phyloP scores from a whole-genome alignment of 2,113 vertebrate genomes.

The Pica pica region DNA sequence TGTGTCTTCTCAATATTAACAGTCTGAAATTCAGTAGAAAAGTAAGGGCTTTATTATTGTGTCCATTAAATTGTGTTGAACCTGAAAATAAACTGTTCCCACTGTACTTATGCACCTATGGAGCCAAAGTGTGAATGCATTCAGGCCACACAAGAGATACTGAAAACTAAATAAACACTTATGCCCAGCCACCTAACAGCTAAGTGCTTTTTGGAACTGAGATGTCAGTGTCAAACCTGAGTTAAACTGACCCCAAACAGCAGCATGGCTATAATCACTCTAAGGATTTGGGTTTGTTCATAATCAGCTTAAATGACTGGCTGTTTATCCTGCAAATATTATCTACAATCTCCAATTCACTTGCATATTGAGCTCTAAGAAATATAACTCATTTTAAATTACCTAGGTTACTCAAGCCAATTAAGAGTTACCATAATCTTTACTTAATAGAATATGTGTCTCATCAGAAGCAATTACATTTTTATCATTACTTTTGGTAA shows the following conservation, averaged over 20 bases:
- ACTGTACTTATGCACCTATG: neutral
- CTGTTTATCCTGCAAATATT: neutral
- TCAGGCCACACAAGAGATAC: neutral
- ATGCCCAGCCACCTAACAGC: neutral
- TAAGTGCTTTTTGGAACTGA: neutral
- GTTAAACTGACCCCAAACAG: neutral
- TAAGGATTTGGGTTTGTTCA: neutral
- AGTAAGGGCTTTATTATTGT: neutral
- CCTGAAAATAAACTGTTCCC: neutral
- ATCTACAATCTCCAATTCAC: neutral
- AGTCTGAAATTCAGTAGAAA: neutral
- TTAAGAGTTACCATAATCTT: neutral
- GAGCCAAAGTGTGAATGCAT: neutral
- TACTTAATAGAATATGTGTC: conserved; percentile 13
- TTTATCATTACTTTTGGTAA: conserved; percentile 49
- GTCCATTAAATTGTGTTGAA: neutral
- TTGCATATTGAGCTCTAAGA: neutral
- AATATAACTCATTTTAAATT: neutral
- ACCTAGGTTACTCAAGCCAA: neutral
- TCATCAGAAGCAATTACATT: conserved; percentile 53
- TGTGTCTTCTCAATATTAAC: neutral
- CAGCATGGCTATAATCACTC: neutral
- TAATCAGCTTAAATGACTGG: neutral
- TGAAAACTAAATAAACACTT: neutral
- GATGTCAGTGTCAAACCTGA: neutral